phyloP scores from a whole-genome alignment of 2,797 vertebrate genomes.

The Chaenodraco wilsoni region DNA sequence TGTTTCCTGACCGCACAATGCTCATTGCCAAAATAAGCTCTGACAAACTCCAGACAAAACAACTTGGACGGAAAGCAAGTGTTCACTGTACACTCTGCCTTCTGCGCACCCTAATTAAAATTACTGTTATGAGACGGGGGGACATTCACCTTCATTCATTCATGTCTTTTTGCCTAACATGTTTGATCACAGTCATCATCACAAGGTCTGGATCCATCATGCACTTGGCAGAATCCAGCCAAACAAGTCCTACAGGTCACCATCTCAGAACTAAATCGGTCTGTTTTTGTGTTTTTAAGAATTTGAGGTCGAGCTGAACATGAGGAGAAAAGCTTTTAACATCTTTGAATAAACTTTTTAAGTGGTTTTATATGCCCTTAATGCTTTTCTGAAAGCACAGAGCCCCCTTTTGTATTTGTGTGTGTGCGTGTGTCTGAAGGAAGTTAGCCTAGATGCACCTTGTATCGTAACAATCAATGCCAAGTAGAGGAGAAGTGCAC shows the following conservation, averaged over 20 bases:
- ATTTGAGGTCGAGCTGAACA: background rate
- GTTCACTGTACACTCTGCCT: background rate
- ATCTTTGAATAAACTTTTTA: background rate
- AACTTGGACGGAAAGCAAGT: conserved; percentile 2
- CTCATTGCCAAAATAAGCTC: conserved; percentile 17
- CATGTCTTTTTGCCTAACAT: conserved; percentile 6
- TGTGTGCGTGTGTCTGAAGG: conserved; percentile 61
- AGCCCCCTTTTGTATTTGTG: conserved; percentile 64
- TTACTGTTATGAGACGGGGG: conserved; percentile 31
- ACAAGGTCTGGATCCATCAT: conserved; percentile 13
- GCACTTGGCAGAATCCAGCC: conserved; percentile 9
- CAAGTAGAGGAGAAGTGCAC: conserved; percentile 67
- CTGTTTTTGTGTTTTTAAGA: background rate
- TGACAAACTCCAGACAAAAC: conserved; percentile 4
- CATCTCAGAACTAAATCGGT: background rate
- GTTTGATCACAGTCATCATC: conserved; percentile 24
- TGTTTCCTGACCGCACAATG: conserved; percentile 15
- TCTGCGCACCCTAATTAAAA: conserved; percentile 40
- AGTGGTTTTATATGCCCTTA: background rate
- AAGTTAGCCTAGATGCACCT: conserved; percentile 75
- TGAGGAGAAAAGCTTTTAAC: background rate
- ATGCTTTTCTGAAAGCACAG: conserved; percentile 4
- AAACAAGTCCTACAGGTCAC: background rate
- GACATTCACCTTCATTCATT: conserved; percentile 8
- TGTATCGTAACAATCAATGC: conserved; percentile 81